Percentiles rank a stretch among this genome's conserved stretches.
phyloP scores from a whole-genome alignment of 2,113 vertebrate species.

The Megalops atlanticus region DNA sequence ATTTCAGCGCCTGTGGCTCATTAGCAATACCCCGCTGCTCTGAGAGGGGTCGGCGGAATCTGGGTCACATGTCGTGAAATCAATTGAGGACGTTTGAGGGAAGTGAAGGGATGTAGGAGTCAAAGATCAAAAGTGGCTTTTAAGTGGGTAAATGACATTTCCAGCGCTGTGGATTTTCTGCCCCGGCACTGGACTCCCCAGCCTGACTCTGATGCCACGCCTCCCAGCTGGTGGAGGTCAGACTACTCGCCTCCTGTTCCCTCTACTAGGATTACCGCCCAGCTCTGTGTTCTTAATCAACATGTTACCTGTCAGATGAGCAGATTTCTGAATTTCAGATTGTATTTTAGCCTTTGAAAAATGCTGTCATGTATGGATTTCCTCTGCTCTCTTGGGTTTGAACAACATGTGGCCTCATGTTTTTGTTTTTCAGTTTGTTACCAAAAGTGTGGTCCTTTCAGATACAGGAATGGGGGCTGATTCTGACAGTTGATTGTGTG shows the following conservation, averaged over 20 bases:
- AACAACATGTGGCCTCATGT: neutral
- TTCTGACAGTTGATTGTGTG: neutral
- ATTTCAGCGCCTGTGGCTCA: slow-evolving; percentile 9
- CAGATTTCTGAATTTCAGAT: neutral
- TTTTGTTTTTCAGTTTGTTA: neutral
- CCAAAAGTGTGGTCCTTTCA: neutral
- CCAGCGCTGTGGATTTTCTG: too few species aligned
- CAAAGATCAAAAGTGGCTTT: slow-evolving; percentile 6
- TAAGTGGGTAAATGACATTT: neutral
- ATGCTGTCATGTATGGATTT: neutral
- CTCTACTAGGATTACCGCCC: neutral
- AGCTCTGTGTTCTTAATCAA: neutral
- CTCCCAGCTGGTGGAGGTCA: neutral
- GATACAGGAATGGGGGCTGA: neutral
- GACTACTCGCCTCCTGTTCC: neutral
- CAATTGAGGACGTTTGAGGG: neutral
- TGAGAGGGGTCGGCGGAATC: neutral
- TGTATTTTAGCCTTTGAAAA: neutral
- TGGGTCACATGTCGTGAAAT: slow-evolving; percentile 1
- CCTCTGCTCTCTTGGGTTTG: neutral
- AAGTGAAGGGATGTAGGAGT: neutral
- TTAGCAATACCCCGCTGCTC: neutral
- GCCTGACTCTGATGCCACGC: neutral
- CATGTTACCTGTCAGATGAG: neutral
- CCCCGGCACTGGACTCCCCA: too few species aligned